Evolutionary conservation across 64 coral and sea anemone species (phyloP), one percentile per base, ranked within the genome.

Genomic region (Porites lutea): DNA sequence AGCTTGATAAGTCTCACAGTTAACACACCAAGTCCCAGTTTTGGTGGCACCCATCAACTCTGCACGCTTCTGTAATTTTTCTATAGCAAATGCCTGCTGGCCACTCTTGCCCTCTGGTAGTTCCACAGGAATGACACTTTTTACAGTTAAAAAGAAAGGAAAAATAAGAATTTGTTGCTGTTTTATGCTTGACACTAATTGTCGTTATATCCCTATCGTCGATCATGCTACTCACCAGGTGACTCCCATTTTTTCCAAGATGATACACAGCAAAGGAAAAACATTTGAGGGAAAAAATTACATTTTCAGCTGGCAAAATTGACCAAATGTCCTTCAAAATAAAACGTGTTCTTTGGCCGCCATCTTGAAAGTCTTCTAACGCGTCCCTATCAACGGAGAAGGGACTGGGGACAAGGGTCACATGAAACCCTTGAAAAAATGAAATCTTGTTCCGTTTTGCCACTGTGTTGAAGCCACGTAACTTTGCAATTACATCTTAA

Each of bases 111-210:
- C 97, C 47, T 96, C 94, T 3, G 97, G 77, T 2, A 94, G 55
- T n/a, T 96, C 91, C 94, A 92, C 95, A 11, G 97, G 97, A 69
- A 93, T 94, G 59, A 99, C 91, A 82, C 97, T 99, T 68, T 75
- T 75, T 4, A 75, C 15, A 8, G 53, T 55, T 55, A 55, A 55
- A 55, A 55, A 55, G 11, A 11, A 55, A 11, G 11, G 11, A 55
- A 55, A 55, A n/a, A n/a, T n/a, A n/a, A n/a, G n/a, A n/a, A n/a
- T n/a, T n/a, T n/a, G n/a, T n/a, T n/a, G n/a, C n/a, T n/a, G n/a
- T n/a, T n/a, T n/a, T 37, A 37, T 37, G 27, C 27, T 37, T 37
- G 27, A 37, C 27, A 37, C 27, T 37, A 37, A 37, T 37, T 37
- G 27, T 37, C 27, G 27, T 37, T 37, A 37, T 0, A 37, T 37